These are phyloP conservation scores for Panagrolaimus sp. DNA, from an alignment of 1,140 invertebrate genomes.

Conservation along the genomic window DNA sequence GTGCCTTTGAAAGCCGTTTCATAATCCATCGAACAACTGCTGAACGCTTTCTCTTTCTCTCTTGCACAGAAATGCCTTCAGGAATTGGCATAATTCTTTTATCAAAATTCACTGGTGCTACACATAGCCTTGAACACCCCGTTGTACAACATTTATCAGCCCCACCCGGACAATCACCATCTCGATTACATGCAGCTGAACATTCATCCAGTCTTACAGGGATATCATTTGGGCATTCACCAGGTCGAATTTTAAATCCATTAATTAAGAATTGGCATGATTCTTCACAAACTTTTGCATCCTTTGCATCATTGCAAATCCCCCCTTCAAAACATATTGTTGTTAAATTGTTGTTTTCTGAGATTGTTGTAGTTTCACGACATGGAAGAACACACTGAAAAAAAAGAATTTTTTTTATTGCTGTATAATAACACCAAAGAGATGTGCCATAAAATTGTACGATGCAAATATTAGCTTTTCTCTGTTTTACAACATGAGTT, in stretches of 20 bases:
- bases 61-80: slow-evolving; percentile 40
- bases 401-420: not conserved
- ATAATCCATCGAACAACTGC: slow-evolving; percentile 52
- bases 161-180: slow-evolving; percentile 50
- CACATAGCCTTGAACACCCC: slow-evolving; percentile 42
- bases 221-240: slow-evolving; percentile 34
- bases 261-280: slow-evolving; percentile 46
- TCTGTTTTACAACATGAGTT: slow-evolving; percentile 6
- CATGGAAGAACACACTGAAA: slow-evolving; percentile 41
- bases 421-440: not conserved
- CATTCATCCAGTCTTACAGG: slow-evolving; percentile 38
- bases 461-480: not conserved
- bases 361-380: slow-evolving; percentile 23
- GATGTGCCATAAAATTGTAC: not conserved
- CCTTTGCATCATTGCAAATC: slow-evolving; percentile 31
- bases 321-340: not conserved
- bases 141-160: slow-evolving; percentile 31
- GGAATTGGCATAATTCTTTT: slow-evolving; percentile 42
- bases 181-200: slow-evolving; percentile 43
- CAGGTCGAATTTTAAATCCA: slow-evolving; percentile 40
- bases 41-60: slow-evolving; percentile 48
- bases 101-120: slow-evolving; percentile 34
- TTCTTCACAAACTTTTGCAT: slow-evolving; percentile 31
- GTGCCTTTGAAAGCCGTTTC: slow-evolving; percentile 39
- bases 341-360: slow-evolving; percentile 32